Conservation (phyloP, 2,888 invertebrate genomes). For the Phytoseiulus persimilis region DNA sequence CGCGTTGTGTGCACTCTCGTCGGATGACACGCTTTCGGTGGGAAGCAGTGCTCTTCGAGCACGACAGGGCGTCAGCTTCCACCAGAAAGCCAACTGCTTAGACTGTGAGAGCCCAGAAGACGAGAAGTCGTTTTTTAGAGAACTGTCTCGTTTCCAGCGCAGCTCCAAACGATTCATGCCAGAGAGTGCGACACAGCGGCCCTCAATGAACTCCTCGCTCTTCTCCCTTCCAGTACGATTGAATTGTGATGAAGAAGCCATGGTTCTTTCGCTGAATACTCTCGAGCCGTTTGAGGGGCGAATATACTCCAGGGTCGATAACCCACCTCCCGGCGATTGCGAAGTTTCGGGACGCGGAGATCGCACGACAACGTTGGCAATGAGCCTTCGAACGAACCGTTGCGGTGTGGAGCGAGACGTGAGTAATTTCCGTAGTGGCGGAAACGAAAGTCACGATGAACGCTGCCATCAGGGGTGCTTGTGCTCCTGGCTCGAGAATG, state of each 20-base stretch:
- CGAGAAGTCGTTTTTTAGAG: neutral
- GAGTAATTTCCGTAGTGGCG: conserved; percentile 39
- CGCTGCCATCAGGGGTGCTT: neutral
- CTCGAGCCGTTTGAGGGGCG: conserved; percentile 47
- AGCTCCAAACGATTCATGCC: neutral
- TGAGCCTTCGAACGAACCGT: conserved; percentile 40
- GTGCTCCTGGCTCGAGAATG: neutral
- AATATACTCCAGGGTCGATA: conserved; percentile 47
- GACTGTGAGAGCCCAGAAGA: conserved; percentile 46
- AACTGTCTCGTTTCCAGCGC: too few species aligned
- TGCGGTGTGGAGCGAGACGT: conserved; percentile 46
- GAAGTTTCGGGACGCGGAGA: conserved; percentile 46
- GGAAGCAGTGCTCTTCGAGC: conserved; percentile 45
- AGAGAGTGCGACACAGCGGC: neutral
- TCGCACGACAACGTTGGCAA: conserved; percentile 44
- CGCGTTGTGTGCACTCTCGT: conserved; percentile 47
- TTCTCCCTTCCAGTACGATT: conserved; percentile 46
- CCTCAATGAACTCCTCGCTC: neutral
- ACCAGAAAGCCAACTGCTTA: conserved; percentile 47
- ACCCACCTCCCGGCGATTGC: conserved; percentile 45
- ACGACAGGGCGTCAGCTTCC: conserved; percentile 46
- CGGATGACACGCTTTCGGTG: conserved; percentile 47
- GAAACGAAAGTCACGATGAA: neutral
- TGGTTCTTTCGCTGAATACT: conserved; percentile 48
- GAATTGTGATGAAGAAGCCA: conserved; percentile 47